Percentiles rank a stretch among this genome's conserved stretches.
Conservation (phyloP, 2,797 vertebrate genomes). For the Eulemur rubriventer region DNA sequence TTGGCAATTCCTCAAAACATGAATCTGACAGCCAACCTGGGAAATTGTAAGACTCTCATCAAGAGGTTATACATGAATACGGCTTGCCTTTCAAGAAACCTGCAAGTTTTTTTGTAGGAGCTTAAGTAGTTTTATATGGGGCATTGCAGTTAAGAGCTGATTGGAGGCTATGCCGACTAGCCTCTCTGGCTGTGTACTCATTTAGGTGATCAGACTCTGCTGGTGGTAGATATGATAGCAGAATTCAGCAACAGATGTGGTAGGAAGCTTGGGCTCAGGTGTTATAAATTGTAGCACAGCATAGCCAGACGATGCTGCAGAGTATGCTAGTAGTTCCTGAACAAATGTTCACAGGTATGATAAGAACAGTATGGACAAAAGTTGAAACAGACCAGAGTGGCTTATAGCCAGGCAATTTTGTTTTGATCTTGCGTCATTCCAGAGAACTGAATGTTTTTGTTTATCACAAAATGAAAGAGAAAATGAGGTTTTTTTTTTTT, state of each 20-base stretch:
- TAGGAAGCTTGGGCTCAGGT: conserved; percentile 1
- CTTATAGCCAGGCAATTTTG: conserved; percentile 17
- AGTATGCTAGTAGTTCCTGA: background rate
- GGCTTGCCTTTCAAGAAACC: conserved; percentile 11
- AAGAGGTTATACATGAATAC: background rate
- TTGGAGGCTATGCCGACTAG: background rate
- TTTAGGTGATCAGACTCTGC: background rate
- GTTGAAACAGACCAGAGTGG: background rate
- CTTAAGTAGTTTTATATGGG: background rate
- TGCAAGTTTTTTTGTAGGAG: background rate
- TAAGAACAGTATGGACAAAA: background rate
- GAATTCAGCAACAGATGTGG: background rate
- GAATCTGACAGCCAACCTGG: background rate
- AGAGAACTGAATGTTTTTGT: conserved; percentile 25
- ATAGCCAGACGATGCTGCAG: background rate
- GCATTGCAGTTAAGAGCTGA: background rate
- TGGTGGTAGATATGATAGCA: background rate
- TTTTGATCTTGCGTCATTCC: background rate
- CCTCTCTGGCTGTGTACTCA: background rate
- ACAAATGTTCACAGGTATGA: background rate
- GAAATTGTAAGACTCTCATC: background rate
- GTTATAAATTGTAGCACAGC: background rate
- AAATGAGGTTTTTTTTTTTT: background rate
- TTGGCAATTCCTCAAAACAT: conserved; percentile 2
- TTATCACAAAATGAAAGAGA: conserved; percentile 35